Percentiles rank a stretch among this genome's conserved stretches.
Evolutionary conservation across 2,113 vertebrate species (phyloP).

Genomic region (Grammomys surdaster): DNA sequence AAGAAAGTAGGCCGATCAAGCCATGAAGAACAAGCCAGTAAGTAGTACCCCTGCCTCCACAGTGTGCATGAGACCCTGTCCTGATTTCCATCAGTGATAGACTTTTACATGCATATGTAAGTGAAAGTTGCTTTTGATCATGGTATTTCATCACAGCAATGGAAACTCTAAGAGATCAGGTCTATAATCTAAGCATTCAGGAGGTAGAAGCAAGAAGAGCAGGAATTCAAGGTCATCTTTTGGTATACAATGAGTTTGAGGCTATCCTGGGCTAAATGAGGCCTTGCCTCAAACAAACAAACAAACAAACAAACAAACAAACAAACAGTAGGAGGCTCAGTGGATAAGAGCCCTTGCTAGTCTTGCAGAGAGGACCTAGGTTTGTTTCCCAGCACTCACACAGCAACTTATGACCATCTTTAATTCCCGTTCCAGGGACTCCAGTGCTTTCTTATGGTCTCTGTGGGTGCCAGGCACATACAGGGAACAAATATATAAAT

Average conservation of each 20-base stretch:
- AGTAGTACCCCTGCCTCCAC: background rate
- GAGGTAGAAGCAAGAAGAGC: background rate
- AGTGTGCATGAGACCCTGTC: background rate
- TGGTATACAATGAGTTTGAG: background rate
- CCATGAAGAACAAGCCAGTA: background rate
- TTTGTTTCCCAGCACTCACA: background rate
- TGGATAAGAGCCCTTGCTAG: background rate
- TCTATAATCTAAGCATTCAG: background rate
- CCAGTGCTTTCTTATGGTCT: background rate
- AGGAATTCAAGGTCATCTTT: background rate
- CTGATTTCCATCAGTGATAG: background rate
- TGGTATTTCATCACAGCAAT: background rate
- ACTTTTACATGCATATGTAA: background rate
- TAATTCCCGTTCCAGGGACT: background rate
- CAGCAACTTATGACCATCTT: background rate
- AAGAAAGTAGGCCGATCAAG: background rate
- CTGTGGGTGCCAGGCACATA: background rate
- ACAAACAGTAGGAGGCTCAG: background rate
- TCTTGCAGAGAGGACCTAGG: background rate
- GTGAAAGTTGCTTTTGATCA: background rate
- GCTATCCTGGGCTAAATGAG: background rate
- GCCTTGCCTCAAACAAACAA: background rate
- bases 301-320: background rate
- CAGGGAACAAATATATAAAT: background rate
- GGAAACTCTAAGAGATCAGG: background rate